These are phyloP conservation scores for Sphaeramia orbicularis DNA, from an alignment of 2,797 vertebrate genomes.

Conservation along the genomic window DNA sequence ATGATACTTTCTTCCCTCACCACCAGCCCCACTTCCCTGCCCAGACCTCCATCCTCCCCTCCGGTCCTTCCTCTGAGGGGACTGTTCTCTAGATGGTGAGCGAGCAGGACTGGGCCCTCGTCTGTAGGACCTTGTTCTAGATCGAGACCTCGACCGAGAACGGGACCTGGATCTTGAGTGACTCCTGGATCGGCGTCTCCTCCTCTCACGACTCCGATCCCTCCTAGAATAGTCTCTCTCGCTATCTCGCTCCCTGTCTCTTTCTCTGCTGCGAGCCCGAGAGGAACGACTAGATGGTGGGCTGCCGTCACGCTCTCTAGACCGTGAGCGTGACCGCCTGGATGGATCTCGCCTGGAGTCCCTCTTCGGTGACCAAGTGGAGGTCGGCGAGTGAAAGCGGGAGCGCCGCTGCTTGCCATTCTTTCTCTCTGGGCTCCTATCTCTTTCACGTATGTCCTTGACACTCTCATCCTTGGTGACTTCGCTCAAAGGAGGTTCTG, in stretches of 20 bases:
- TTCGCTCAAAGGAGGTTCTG: constrained; percentile 54
- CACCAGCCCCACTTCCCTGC: constrained; percentile 74
- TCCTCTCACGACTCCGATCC: constrained; percentile 72
- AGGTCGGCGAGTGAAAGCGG: constrained; percentile 95
- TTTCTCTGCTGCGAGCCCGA: constrained; percentile 87
- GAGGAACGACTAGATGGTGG: constrained; percentile 82
- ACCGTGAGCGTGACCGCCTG: constrained; percentile 83
- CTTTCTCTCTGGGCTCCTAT: constrained; percentile 83
- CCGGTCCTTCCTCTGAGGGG: constrained; percentile 90
- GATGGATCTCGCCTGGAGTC: constrained; percentile 81
- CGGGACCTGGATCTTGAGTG: constrained; percentile 87
- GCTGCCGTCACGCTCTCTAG: constrained; percentile 74
- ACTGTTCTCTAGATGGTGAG: constrained; percentile 81
- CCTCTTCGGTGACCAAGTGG: constrained; percentile 93
- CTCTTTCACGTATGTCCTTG: constrained; percentile 64
- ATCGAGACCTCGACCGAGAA: constrained; percentile 52
- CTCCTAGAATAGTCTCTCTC: background rate
- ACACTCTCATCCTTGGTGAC: constrained; percentile 58
- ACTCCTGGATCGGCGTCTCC: constrained; percentile 87
- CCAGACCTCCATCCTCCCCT: constrained; percentile 88
- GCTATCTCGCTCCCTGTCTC: constrained; percentile 48
- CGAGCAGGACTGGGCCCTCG: constrained; percentile 72
- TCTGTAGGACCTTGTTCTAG: constrained; percentile 82
- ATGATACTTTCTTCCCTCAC: constrained; percentile 84
- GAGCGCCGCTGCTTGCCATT: constrained; percentile 89